These are phyloP conservation scores for Dinothrombium tinctorium DNA, from an alignment of 1,140 invertebrate genomes.

Conservation along the genomic window DNA sequence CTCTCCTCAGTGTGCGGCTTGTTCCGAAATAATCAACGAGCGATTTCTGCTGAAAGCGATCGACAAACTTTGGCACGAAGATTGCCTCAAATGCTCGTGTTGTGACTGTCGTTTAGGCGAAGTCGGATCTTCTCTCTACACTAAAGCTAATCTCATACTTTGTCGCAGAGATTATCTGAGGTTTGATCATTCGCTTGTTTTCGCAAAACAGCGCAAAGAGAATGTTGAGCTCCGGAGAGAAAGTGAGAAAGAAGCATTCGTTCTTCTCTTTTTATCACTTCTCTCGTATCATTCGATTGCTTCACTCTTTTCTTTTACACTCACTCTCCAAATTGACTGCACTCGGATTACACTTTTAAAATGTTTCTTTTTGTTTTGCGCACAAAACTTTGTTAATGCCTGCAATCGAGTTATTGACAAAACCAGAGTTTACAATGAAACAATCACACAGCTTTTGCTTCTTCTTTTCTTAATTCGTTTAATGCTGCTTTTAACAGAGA, in stretches of 20 bases:
- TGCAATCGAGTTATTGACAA: too few species aligned
- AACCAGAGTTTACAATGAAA: too few species aligned
- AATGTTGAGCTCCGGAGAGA: neutral
- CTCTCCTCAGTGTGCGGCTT: slow-evolving; percentile 25
- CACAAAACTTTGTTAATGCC: too few species aligned
- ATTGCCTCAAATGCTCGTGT: slow-evolving; percentile 76
- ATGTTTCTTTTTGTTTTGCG: too few species aligned
- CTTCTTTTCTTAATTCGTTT: too few species aligned
- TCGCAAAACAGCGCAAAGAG: neutral
- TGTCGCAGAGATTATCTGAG: slow-evolving; percentile 83
- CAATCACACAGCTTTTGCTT: too few species aligned
- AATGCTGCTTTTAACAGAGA: too few species aligned
- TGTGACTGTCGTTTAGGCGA: slow-evolving; percentile 75
- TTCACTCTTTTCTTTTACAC: too few species aligned
- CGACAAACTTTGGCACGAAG: slow-evolving; percentile 79
- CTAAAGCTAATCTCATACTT: slow-evolving; percentile 70
- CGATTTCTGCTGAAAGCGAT: slow-evolving; percentile 31
- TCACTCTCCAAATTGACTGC: too few species aligned
- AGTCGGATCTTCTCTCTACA: slow-evolving; percentile 70
- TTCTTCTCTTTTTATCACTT: neutral
- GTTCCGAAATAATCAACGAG: slow-evolving; percentile 27
- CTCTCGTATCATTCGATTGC: too few species aligned
- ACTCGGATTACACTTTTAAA: too few species aligned
- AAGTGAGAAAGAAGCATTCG: neutral
- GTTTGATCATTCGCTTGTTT: slow-evolving; percentile 24